phyloP scores from a whole-genome alignment of 2,888 invertebrate genomes.

The Willowsia nigromaculata region DNA sequence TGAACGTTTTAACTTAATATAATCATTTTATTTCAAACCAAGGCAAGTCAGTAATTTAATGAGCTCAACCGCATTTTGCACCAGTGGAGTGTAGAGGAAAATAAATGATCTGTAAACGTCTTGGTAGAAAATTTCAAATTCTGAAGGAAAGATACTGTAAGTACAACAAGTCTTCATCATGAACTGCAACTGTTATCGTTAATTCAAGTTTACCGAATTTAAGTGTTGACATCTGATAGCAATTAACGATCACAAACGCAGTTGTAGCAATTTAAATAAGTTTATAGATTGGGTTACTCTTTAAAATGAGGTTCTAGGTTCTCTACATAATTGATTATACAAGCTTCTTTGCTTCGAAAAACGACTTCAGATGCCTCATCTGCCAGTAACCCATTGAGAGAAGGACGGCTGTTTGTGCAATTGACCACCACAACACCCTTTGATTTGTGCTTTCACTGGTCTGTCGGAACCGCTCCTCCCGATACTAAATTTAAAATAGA shows the following conservation, averaged over 20 bases:
- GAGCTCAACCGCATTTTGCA: not conserved
- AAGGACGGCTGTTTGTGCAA: constrained; percentile 94
- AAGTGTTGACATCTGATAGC: not conserved
- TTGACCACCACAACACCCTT: constrained; percentile 97
- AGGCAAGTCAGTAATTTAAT: not conserved
- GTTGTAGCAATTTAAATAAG: not conserved
- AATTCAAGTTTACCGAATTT: not conserved
- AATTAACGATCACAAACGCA: constrained; percentile 2
- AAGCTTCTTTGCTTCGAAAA: constrained; percentile 99
- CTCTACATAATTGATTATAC: constrained; percentile 83
- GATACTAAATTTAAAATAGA: constrained; percentile 85
- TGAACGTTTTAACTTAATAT: not conserved
- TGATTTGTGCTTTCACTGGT: constrained; percentile 99
- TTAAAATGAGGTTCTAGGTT: constrained; percentile 20
- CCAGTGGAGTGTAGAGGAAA: constrained; percentile 6
- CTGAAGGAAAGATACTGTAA: not conserved
- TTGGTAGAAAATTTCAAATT: not conserved
- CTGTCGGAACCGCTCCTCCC: constrained; percentile 97
- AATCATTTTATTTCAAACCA: not conserved
- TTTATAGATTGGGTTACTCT: not conserved
- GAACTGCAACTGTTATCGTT: not conserved
- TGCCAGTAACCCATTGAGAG: constrained; percentile 98
- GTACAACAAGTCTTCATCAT: not conserved
- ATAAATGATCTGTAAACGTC: not conserved
- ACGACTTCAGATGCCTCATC: constrained; percentile 98